Evolutionary conservation across 2,113 vertebrate species (phyloP), one percentile per base, ranked within the genome.

Genomic region (Isurus oxyrinchus): DNA sequence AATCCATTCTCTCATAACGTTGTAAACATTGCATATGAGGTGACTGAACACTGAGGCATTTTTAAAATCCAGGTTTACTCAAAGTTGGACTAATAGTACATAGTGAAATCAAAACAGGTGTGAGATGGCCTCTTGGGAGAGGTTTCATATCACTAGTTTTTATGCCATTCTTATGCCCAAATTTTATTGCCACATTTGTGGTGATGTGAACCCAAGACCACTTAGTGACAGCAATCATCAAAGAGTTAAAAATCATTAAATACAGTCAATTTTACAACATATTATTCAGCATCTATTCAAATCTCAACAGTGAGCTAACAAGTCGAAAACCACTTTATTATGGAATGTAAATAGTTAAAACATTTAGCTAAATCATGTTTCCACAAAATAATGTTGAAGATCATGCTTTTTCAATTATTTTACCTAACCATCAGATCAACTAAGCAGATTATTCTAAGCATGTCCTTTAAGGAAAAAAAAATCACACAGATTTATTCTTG

Each of bases 401-500:
- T 69, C 59, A 27, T 44, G 25, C 40, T 69, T 16, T 94, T 72
- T 69, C 94, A 55, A 35, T 76, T 72, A 72, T 95, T 94, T 53
- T 16, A 95, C 44, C 49, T 53, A 95, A 25, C 40, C 31, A 53
- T 69, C 25, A 95, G 49, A 95, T 76, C 44, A 53, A 55, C 66
- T 55, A 69, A 49, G 94, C 57, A 95, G 23, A 49, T 66, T 95
- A 67, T 95, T 69, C 93, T n/a, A 67, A 67, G 93, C 61, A 69
- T 95, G 67, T 72, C 94, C 63, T 55, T 95, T 55, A n/a, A 72
- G 14, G 25, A 66, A 93, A 95, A 95, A 67, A 95, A 72, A 91
- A 59, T 59, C n/a, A 72, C 44, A 72, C 49, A 95, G 69, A 95
- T 72, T 95, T 95, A 95, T 95, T 95, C 94, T 72, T 40, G 94